phyloP scores from a whole-genome alignment of 1,140 invertebrate species.

The Ectropis grisescens region DNA sequence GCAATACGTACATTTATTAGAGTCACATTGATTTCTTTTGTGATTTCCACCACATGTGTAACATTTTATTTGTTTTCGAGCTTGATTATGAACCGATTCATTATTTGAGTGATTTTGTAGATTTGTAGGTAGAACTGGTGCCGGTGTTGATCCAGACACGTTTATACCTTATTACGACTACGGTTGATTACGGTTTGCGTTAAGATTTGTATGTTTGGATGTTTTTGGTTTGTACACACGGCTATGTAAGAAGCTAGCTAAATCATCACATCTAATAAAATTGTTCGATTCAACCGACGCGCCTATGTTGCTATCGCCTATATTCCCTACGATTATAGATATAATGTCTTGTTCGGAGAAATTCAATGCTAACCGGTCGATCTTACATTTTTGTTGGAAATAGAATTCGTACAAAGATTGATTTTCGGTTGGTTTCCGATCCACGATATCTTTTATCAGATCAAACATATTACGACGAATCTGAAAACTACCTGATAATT shows the following conservation, averaged over 20 bases:
- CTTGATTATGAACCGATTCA: no score
- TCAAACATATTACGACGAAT: conserved; percentile 12
- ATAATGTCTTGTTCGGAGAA: conserved; percentile 13
- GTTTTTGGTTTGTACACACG: no score
- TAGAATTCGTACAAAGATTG: conserved; percentile 12
- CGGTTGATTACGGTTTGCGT: no score
- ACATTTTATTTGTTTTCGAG: no score
- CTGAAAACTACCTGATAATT: conserved; percentile 8
- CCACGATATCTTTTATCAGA: conserved; percentile 8
- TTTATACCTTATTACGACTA: no score
- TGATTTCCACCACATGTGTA: no score
- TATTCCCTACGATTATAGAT: conserved; percentile 15
- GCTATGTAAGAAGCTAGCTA: conserved; percentile 2
- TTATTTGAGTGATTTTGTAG: no score
- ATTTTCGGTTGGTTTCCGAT: conserved; percentile 12
- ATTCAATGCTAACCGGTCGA: neutral
- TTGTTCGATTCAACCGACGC: conserved; percentile 11
- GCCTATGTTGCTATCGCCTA: conserved; percentile 9
- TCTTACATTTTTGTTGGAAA: neutral
- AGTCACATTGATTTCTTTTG: no score
- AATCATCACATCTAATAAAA: conserved; percentile 7
- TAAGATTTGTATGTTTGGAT: no score
- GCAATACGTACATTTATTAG: no score
- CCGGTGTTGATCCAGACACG: no score
- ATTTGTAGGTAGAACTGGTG: neutral